Conservation (phyloP, 2,888 invertebrate genomes). For the Oscheius myriophilus region DNA sequence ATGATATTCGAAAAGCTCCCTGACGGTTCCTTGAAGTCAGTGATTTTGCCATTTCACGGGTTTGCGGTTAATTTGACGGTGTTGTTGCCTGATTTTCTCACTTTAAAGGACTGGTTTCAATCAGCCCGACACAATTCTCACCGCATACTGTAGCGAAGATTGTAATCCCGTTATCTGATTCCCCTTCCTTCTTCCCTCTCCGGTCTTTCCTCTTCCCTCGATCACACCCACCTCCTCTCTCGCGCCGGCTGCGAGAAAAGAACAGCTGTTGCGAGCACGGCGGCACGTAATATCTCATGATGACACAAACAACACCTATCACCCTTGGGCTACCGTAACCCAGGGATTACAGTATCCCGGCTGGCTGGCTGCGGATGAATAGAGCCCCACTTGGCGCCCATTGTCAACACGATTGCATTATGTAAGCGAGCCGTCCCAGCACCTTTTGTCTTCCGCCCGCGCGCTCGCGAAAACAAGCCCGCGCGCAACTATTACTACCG, state of each 20-base stretch:
- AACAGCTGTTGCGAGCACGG: slow-evolving; percentile 19
- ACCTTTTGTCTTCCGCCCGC: slow-evolving; percentile 10
- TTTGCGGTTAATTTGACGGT: no score
- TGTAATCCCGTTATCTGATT: no score
- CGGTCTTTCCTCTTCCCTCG: slow-evolving; percentile 10
- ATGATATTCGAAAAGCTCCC: no score
- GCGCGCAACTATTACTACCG: slow-evolving; percentile 1
- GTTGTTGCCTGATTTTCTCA: no score
- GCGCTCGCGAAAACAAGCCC: slow-evolving; percentile 3
- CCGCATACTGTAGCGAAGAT: no score
- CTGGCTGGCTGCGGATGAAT: background rate
- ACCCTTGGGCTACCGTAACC: background rate
- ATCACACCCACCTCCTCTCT: background rate
- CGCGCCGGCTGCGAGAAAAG: slow-evolving; percentile 1
- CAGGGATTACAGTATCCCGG: no score
- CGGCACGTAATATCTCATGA: slow-evolving; percentile 33
- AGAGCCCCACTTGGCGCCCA: slow-evolving; percentile 10
- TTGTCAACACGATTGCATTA: slow-evolving; percentile 2
- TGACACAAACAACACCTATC: slow-evolving; percentile 31
- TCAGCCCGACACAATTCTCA: no score
- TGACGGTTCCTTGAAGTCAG: no score
- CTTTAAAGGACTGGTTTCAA: no score
- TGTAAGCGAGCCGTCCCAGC: slow-evolving; percentile 5
- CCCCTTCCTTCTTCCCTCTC: no score
- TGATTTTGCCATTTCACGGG: no score